Evolutionary conservation across 2,888 invertebrate genomes (phyloP), one percentile per base, ranked within the genome.

Genomic region (Parnassius apollo): DNA sequence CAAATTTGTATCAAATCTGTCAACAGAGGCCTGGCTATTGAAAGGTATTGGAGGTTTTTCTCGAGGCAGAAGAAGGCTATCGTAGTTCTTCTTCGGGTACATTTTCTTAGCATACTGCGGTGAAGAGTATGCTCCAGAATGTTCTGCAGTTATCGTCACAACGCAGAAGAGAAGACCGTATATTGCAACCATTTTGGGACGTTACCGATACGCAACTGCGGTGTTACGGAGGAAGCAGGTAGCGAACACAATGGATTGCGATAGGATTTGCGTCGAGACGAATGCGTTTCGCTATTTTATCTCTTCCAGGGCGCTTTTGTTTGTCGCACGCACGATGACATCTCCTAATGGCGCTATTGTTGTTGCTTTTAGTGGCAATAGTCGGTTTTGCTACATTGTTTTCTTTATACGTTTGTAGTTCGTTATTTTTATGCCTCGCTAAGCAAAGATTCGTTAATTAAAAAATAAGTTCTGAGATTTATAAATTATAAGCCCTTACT

Each of bases 101-200:
- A 91, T 85, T 66, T 91, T 91, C 76, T 92, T 92, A 12, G 92
- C 92, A 71, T 92, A 92, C 49, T 92, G 92, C 0, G 92, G 92
- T 0, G 92, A 92, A 0, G 92, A 92, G 57, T 92, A 92, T 1
- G 92, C 92, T n/a, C 92, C 92, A 1, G 84, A 80, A 74, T 92
- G 92, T 65, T 91, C 88, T 0, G 83, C 80, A 9, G 78, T 63
- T 12, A 70, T 71, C 4, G 83, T 25, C 18, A 76, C 59, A 48
- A 69, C 66, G 71, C 71, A 75, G 58, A 76, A 66, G 22, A 89
- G 57, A 51, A 87, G 60, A 18, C 82, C 61, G 59, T 77, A 75
- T 22, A 81, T 69, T 22, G 73, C 82, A 72, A 81, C 86, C 90
- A 89, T 90, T 75, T 78, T 80, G 75, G 66, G 13, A 62, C 73